These are phyloP conservation scores for Pangasius mekongensis DNA, from an alignment of 2,797 vertebrate species.

Conservation along the genomic window DNA sequence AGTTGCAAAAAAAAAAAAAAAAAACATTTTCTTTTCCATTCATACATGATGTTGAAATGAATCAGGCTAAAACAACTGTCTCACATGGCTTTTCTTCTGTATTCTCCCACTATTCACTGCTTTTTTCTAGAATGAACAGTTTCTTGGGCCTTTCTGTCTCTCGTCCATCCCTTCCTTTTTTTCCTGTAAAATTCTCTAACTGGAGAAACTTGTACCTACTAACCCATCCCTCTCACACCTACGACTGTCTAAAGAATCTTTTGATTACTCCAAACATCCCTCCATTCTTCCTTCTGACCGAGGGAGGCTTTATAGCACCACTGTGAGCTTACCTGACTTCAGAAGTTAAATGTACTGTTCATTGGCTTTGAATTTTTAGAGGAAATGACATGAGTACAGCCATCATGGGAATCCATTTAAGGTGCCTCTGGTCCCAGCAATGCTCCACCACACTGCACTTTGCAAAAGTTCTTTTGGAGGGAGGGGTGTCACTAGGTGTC, in stretches of 20 bases:
- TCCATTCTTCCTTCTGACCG: constrained; percentile 45
- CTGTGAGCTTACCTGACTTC: constrained; percentile 71
- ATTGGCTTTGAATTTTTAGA: constrained; percentile 56
- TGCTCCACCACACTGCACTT: constrained; percentile 46
- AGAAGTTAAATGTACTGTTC: constrained; percentile 50
- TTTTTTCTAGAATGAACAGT: neutral
- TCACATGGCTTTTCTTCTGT: neutral
- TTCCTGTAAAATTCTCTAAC: neutral
- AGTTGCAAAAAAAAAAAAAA: constrained; percentile 5
- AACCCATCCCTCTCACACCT: neutral
- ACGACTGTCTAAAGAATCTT: constrained; percentile 30
- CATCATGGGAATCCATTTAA: neutral
- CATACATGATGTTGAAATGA: constrained; percentile 31
- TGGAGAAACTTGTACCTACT: neutral
- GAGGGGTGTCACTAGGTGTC: constrained; percentile 61
- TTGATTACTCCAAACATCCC: constrained; percentile 24
- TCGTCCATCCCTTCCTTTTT: neutral
- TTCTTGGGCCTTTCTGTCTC: constrained; percentile 4
- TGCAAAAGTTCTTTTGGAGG: constrained; percentile 46
- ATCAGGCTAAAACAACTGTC: constrained; percentile 3
- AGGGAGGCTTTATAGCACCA: constrained; percentile 64
- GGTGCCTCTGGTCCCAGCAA: constrained; percentile 6
- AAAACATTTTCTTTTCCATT: constrained; percentile 4
- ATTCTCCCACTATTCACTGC: neutral
- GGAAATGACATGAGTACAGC: constrained; percentile 42